Conservation (phyloP, 2,797 vertebrate species). For the Agapornis canus region DNA sequence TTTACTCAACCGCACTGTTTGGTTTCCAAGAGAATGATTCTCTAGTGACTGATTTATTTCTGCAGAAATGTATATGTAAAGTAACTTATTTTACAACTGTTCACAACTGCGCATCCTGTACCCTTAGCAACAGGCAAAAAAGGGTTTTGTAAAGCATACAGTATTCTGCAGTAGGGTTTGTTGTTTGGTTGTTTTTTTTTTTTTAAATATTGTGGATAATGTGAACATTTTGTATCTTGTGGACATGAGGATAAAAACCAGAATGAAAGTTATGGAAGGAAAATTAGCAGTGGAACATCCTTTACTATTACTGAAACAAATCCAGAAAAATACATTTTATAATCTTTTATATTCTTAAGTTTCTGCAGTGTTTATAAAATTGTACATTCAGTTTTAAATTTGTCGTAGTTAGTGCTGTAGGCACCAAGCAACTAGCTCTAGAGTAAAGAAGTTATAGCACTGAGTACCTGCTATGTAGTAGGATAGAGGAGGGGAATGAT, state of each 20-base stretch:
- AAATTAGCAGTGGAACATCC: neutral
- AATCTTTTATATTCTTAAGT: neutral
- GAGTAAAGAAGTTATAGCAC: neutral
- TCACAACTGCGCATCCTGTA: neutral
- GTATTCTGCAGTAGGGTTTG: neutral
- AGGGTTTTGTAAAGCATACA: neutral
- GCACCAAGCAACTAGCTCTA: neutral
- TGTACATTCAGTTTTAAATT: neutral
- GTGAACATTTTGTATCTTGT: neutral
- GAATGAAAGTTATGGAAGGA: neutral
- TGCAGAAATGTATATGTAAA: constrained; percentile 23
- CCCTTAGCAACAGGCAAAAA: constrained; percentile 27
- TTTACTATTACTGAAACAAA: neutral
- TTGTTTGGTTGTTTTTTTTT: neutral
- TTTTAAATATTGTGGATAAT: neutral
- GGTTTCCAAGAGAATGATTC: constrained; percentile 59
- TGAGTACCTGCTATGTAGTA: neutral
- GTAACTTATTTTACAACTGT: constrained; percentile 56
- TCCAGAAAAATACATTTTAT: neutral
- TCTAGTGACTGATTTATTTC: constrained; percentile 62
- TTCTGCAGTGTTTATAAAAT: neutral
- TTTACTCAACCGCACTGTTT: constrained; percentile 39
- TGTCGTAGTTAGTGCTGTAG: neutral
- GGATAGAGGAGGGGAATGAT: neutral
- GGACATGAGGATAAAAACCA: neutral